A percentile compares a stretch with the other conserved stretches of the same genome.
These are phyloP conservation scores for Chrosomus eos DNA, from an alignment of 2,797 vertebrate genomes.

Conservation along the genomic window DNA sequence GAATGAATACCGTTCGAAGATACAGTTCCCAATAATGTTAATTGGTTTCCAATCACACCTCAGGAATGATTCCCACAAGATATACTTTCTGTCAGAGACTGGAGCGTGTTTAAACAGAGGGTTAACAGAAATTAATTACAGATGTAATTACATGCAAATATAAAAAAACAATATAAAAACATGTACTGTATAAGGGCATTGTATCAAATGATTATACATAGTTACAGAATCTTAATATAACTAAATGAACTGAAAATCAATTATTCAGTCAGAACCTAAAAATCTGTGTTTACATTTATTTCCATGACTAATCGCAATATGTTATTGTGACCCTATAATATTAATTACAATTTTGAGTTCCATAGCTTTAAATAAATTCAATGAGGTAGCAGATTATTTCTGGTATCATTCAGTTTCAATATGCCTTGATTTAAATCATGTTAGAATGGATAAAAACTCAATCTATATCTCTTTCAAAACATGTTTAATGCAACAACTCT, in stretches of 20 bases:
- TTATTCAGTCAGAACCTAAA: too few species aligned
- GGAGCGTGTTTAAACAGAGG: not conserved
- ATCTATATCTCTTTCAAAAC: not conserved
- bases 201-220: too few species aligned
- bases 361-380: not conserved
- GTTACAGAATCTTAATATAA: too few species aligned
- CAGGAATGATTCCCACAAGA: not conserved
- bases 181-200: too few species aligned
- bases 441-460: not conserved
- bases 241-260: not conserved
- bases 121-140: not conserved
- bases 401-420: not conserved
- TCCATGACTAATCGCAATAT: not conserved
- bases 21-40: not conserved
- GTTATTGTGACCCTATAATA: not conserved
- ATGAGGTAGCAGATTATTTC: not conserved
- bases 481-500: not conserved
- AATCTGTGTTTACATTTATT: not conserved
- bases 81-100: not conserved
- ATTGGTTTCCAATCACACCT: conserved; percentile 1
- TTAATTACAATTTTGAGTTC: not conserved
- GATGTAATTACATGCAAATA: not conserved
- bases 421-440: not conserved
- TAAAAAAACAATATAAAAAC: too few species aligned
- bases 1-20: not conserved